These are phyloP conservation scores for Chalcis sispes DNA, from an alignment of 2,888 invertebrate species.

Conservation along the genomic window DNA sequence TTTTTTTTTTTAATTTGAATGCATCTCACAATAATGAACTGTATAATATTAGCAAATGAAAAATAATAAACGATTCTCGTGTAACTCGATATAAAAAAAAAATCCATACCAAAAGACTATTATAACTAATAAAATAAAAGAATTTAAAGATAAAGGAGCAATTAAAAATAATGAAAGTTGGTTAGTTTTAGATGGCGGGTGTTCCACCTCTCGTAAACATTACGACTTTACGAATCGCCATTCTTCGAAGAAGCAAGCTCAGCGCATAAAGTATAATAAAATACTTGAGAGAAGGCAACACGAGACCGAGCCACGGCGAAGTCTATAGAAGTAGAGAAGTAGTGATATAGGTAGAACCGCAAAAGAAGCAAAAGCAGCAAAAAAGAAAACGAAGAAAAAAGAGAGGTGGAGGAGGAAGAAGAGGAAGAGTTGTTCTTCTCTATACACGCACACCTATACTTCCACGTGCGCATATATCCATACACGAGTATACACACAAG, in stretches of 20 bases:
- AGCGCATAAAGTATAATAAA: constrained; percentile 41
- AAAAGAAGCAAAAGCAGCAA: neutral
- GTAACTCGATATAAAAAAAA: no score
- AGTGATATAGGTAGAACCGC: neutral
- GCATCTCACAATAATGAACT: no score
- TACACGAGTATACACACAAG: neutral
- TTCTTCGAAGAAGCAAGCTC: constrained; percentile 35
- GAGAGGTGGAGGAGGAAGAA: neutral
- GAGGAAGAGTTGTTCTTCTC: neutral
- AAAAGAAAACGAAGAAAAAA: neutral
- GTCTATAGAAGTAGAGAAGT: neutral
- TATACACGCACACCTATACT: no score
- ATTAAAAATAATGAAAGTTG: constrained; percentile 42
- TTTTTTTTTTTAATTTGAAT: no score
- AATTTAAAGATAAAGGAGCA: neutral
- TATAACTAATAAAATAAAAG: no score
- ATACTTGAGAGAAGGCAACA: neutral
- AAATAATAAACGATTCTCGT: no score
- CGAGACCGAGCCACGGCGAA: neutral
- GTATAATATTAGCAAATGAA: no score
- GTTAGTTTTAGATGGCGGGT: constrained; percentile 36
- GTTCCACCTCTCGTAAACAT: constrained; percentile 49
- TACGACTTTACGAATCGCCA: constrained; percentile 33
- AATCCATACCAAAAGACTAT: no score
- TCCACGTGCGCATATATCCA: neutral